These are phyloP conservation scores for Grammomys dolichurus DNA, from an alignment of 2,113 vertebrate species.

Conservation along the genomic window DNA sequence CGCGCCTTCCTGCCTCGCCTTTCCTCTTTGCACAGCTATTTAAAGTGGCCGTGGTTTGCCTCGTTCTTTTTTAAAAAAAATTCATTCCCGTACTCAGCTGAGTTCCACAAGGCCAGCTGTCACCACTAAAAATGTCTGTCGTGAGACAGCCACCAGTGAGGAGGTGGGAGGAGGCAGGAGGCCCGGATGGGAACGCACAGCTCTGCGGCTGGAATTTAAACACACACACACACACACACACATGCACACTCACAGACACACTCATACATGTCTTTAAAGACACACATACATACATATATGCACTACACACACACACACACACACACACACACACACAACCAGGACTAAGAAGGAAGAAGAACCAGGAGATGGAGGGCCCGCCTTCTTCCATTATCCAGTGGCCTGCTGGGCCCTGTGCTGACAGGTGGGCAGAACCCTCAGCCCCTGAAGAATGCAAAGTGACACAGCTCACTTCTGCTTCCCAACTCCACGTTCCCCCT, in stretches of 20 bases:
- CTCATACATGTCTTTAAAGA: not conserved
- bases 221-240: not conserved
- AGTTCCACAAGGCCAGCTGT: conserved; percentile 77
- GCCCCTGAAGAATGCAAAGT: not conserved
- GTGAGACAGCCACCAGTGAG: conserved; percentile 76
- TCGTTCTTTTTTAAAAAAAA: conserved; percentile 71
- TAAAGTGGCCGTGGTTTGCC: conserved; percentile 79
- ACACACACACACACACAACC: not conserved
- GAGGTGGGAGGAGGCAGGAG: conserved; percentile 78
- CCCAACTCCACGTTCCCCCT: not conserved
- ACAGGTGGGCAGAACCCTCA: not conserved
- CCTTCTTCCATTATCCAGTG: not conserved
- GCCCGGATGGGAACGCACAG: conserved; percentile 65
- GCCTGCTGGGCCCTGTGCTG: not conserved
- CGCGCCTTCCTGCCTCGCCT: conserved; percentile 5
- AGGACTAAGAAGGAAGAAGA: not conserved
- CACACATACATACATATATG: not conserved
- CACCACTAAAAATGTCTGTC: conserved; percentile 84
- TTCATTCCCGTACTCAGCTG: conserved; percentile 74
- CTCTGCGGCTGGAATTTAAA: conserved; percentile 65
- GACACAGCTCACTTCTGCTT: not conserved
- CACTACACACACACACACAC: not conserved
- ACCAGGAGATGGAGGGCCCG: not conserved
- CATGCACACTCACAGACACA: no score
- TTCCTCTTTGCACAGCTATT: conserved; percentile 72